Evolutionary conservation across 2,113 vertebrate species (phyloP).

Genomic region (Cygnus buccinator): DNA sequence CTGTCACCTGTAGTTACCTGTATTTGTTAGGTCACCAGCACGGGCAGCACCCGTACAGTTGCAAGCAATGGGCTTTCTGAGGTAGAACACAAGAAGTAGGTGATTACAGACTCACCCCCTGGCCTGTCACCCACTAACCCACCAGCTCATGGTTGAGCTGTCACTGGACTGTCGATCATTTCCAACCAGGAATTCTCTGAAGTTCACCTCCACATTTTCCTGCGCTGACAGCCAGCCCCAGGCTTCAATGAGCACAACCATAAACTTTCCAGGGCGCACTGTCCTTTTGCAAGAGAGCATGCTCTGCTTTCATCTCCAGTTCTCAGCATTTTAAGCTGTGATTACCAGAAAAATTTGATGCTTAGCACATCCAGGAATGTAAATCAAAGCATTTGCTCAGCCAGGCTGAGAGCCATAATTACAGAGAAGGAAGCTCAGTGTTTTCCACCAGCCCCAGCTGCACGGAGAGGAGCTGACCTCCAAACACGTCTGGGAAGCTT

Average conservation of each 20-base stretch:
- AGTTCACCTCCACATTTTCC: not conserved
- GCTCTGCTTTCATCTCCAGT: not conserved
- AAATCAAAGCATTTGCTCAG: not conserved
- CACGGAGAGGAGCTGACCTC: not conserved
- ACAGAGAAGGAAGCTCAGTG: not conserved
- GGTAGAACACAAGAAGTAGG: not conserved
- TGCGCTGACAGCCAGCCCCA: rapidly evolving
- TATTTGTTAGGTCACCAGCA: not conserved
- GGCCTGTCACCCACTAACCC: not conserved
- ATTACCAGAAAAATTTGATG: not conserved
- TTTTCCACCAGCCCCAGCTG: not conserved
- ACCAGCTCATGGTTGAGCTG: not conserved
- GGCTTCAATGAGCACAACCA: not conserved
- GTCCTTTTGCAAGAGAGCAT: not conserved
- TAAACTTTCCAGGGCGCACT: not conserved
- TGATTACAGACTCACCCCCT: not conserved
- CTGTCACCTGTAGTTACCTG: not conserved
- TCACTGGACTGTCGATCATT: not conserved
- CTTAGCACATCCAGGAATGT: rapidly evolving
- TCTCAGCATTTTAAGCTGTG: not conserved
- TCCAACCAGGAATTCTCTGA: not conserved
- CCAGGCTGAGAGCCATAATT: not conserved
- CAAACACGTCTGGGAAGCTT: not conserved
- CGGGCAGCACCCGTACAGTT: not conserved
- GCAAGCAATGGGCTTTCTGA: not conserved